Base-by-base conservation (phyloP, 2,113 vertebrate genomes). In the Furnarius figulus region DNA sequence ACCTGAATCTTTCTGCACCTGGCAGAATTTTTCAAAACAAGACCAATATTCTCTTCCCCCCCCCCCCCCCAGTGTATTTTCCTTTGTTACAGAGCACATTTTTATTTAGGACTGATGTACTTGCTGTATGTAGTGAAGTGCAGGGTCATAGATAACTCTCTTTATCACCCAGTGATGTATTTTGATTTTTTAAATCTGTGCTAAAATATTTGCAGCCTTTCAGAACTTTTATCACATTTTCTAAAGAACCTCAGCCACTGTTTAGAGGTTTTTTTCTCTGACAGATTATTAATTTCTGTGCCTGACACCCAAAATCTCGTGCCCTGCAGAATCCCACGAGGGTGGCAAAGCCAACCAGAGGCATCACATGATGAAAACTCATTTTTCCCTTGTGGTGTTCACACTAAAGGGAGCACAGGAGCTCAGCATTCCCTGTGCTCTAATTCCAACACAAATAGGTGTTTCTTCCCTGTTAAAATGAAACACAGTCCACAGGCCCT, bases 81-180 rank as follows among this genome's bases (percentile, higher is more conserved):
- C n/a, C 63, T 14, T 0, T 2, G 23, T 40, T 13, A 1, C 1
- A 6, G 79, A 23, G 35, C 17, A 46, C 6, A 5, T 11, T 42
- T 71, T 47, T 21, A 12, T 49, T 39, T 42, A 49, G 46, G 31
- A 27, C 1, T 8, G 50, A 8, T 0, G 0, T 2, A 14, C 37
- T 76, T 2, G 2, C 22, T 56, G n/a, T 8, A 10, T 2, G 28
- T 5, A 56, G 52, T 11, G 55, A 24, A 6, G 20, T 8, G 18
- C 6, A 12, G 46, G 55, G 3, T 11, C 46, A 8, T 0, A 47
- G 31, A 7, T 63, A 30, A 63, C 27, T 21, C 59, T 39, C 37
- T 63, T 40, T 63, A 30, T 30, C 27, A 21, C 39, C 61, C 39
- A 42, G 27, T 14, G 47, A 14, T 40, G 24, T 3, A 14, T 67